These are phyloP conservation scores for Crypturellus tataupa DNA, from an alignment of 2,797 vertebrate genomes.

Conservation along the genomic window DNA sequence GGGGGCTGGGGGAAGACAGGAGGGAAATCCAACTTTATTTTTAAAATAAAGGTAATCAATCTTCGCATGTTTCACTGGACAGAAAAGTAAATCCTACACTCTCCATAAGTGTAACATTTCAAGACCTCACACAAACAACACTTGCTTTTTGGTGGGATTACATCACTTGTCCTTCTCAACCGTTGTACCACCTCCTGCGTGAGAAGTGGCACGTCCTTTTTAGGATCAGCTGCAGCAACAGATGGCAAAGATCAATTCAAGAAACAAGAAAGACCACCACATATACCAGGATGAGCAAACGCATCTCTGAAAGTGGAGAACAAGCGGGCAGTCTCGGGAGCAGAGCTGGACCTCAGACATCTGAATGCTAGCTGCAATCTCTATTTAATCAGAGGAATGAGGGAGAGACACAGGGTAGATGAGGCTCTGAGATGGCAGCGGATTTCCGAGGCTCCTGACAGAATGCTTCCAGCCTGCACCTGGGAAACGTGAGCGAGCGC, in stretches of 20 bases:
- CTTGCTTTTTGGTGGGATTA: background rate
- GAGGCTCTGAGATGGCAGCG: background rate
- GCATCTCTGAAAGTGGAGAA: background rate
- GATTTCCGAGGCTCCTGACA: background rate
- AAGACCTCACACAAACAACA: background rate
- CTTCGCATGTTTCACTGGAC: background rate
- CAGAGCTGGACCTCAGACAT: background rate
- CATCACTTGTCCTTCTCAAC: background rate
- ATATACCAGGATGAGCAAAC: background rate
- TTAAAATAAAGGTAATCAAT: slow-evolving; percentile 4
- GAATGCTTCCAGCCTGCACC: background rate
- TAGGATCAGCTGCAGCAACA: slow-evolving; percentile 29
- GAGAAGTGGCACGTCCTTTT: background rate
- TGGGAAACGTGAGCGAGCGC: background rate
- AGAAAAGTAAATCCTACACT: background rate
- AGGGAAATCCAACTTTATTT: slow-evolving; percentile 43
- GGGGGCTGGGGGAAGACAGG: slow-evolving; percentile 30
- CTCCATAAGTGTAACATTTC: background rate
- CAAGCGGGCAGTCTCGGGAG: background rate
- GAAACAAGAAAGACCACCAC: background rate
- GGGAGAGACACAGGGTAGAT: background rate
- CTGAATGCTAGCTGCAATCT: background rate
- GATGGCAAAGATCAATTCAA: slow-evolving; percentile 3
- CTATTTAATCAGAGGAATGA: background rate
- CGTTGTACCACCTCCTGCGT: background rate